A percentile compares a stretch with the other conserved stretches of the same genome.
Evolutionary conservation across 1,140 invertebrate genomes (phyloP).

Genomic region (Polypedilum pembai): DNA sequence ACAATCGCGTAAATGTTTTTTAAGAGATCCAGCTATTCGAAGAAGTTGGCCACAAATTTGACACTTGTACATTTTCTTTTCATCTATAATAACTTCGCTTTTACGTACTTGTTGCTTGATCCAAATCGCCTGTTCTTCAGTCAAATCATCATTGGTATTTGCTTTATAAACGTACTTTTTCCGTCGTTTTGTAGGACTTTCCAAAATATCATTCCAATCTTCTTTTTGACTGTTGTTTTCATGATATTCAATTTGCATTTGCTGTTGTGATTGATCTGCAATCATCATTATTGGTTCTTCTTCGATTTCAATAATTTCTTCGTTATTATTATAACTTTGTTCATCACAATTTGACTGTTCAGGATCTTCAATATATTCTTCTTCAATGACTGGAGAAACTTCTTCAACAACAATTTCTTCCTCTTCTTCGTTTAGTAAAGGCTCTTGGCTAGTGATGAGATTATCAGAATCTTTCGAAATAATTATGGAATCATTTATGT

Average conservation of each 20-base stretch:
- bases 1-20: slow-evolving; percentile 3
- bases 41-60: background rate
- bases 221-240: background rate
- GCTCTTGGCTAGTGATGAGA: background rate
- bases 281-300: background rate
- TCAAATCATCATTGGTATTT: background rate
- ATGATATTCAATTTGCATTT: background rate
- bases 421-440: background rate
- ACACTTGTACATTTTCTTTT: background rate
- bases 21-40: background rate
- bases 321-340: too few species aligned
- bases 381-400: background rate
- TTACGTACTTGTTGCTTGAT: background rate
- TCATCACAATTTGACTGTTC: background rate
- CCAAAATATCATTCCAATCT: background rate
- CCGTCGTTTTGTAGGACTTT: background rate
- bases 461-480: background rate
- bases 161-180: background rate
- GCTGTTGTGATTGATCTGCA: background rate
- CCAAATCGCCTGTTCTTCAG: background rate
- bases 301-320: background rate
- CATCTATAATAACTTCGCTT: background rate
- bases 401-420: background rate
- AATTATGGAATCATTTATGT: background rate
- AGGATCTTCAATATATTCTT: background rate